phyloP scores from a whole-genome alignment of 2,888 invertebrate species.

The Xanthorhoe designata region DNA sequence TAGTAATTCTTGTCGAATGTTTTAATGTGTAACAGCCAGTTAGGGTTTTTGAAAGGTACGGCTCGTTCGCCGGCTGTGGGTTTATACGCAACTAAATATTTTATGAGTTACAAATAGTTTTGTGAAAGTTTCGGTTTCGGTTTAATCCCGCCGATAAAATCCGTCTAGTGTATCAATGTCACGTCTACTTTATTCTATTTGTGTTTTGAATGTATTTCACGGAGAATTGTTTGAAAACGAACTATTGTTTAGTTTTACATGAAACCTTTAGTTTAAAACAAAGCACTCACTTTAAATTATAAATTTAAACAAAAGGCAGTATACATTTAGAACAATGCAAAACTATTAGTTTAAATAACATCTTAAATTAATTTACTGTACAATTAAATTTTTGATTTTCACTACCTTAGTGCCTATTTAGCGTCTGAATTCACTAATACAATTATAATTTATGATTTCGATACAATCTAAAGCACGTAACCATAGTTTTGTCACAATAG shows the following conservation, averaged over 20 bases:
- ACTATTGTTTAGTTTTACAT: not conserved
- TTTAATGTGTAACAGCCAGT: slow-evolving; percentile 77
- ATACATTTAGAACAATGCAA: not conserved
- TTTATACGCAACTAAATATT: slow-evolving; percentile 79
- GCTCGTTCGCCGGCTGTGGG: slow-evolving; percentile 70
- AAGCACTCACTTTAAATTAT: not conserved
- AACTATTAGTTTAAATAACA: not conserved
- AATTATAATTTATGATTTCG: not conserved
- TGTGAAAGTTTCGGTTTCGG: slow-evolving; percentile 62
- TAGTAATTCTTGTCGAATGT: slow-evolving; percentile 81
- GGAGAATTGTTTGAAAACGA: slow-evolving; percentile 7
- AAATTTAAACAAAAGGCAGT: not conserved
- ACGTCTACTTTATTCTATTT: slow-evolving; percentile 41
- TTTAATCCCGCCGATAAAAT: slow-evolving; percentile 64
- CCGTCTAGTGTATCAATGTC: slow-evolving; percentile 49
- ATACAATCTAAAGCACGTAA: not conserved
- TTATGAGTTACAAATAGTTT: slow-evolving; percentile 80
- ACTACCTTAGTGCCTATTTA: not conserved
- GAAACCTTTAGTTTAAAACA: not conserved
- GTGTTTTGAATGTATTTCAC: slow-evolving; percentile 15
- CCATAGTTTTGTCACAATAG: not conserved
- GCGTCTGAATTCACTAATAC: not conserved
- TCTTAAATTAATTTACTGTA: not conserved
- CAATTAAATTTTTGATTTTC: not conserved
- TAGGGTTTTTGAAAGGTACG: slow-evolving; percentile 76